phyloP scores from a whole-genome alignment of 2,113 vertebrate genomes.

The Colinus virginianus region DNA sequence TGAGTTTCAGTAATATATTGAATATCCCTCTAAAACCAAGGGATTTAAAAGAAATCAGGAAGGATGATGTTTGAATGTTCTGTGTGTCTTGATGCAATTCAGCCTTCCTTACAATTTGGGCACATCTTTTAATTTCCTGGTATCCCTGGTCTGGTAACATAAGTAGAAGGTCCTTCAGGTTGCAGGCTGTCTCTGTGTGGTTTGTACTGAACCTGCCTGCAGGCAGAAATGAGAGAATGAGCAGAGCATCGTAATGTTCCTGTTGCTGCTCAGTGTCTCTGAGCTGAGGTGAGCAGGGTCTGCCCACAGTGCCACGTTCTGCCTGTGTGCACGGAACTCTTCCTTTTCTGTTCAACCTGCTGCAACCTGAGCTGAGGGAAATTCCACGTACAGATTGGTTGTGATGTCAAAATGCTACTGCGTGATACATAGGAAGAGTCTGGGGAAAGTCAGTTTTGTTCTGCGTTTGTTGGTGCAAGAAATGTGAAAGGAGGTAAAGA shows the following conservation, averaged over 20 bases:
- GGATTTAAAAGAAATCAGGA: not conserved
- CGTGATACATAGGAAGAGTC: not conserved
- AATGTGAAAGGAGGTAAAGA: not conserved
- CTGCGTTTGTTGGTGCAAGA: rapidly evolving
- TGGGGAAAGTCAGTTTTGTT: not conserved
- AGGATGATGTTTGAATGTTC: not conserved
- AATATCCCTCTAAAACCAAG: not conserved
- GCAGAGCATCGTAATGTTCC: not conserved
- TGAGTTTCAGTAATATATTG: not conserved
- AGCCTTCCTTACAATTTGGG: not conserved
- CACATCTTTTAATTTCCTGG: not conserved
- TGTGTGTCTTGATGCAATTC: not conserved
- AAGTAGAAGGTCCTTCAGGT: not conserved
- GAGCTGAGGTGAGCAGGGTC: rapidly evolving
- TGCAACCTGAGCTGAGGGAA: not conserved
- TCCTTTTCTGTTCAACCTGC: not conserved
- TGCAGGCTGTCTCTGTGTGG: not conserved
- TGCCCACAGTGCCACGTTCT: not conserved
- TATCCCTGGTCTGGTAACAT: not conserved
- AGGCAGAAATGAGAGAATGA: not conserved
- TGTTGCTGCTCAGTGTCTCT: not conserved
- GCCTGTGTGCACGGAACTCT: not conserved
- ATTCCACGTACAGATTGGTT: not conserved
- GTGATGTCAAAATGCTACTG: not conserved
- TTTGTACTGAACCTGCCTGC: not conserved